Percentiles rank a stretch among this genome's conserved stretches.
Conservation (phyloP, 1,140 invertebrate genomes). For the Aphelenchoides avenae region DNA sequence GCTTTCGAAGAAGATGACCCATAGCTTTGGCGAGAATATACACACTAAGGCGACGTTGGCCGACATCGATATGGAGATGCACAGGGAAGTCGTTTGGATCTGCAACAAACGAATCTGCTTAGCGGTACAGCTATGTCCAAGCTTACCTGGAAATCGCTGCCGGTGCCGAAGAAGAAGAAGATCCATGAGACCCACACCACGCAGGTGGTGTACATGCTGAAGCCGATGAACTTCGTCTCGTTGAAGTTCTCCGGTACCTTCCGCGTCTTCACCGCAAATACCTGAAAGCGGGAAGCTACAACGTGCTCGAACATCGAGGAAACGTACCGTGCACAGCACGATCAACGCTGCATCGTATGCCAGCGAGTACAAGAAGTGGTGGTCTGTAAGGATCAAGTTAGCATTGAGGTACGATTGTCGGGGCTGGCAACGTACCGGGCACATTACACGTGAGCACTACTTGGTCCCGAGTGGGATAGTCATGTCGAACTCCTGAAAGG, state of each 20-base stretch:
- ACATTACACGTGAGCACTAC: constrained; percentile 70
- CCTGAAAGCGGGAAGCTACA: no score
- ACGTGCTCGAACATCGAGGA: no score
- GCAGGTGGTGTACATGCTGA: constrained; percentile 74
- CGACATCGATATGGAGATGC: constrained; percentile 64
- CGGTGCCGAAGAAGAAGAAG: constrained; percentile 69
- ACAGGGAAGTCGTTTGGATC: constrained; percentile 65
- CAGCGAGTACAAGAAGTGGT: constrained; percentile 71
- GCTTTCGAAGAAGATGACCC: constrained; percentile 68
- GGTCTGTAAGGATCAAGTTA: no score
- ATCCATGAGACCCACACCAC: constrained; percentile 75
- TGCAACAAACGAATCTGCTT: constrained; percentile 44
- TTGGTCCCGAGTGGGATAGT: constrained; percentile 62
- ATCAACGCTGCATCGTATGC: constrained; percentile 72
- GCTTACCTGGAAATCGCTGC: constrained; percentile 63
- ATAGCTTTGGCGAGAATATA: constrained; percentile 68
- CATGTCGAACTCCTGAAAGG: constrained; percentile 44
- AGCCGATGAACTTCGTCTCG: constrained; percentile 71
- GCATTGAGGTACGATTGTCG: no score
- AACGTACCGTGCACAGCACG: constrained; percentile 70
- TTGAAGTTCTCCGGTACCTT: constrained; percentile 74
- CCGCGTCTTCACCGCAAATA: constrained; percentile 71
- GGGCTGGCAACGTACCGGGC: no score
- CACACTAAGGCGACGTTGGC: constrained; percentile 65
- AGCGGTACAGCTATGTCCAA: constrained; percentile 4